Base-by-base conservation (phyloP, 64 coral and sea anemone genomes). In the Stichodactyla helianthus region DNA sequence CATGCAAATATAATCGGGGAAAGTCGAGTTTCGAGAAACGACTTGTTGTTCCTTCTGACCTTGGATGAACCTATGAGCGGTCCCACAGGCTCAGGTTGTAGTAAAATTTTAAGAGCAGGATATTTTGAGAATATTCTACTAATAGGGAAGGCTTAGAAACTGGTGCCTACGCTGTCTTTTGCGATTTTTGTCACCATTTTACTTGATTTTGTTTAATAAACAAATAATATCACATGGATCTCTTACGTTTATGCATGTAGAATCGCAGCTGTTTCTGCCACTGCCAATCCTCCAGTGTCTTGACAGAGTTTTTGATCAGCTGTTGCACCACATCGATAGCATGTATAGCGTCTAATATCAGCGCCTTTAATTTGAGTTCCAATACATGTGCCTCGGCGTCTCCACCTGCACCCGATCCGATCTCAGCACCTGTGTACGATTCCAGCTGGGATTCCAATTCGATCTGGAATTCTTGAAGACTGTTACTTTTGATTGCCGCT, bases 181-280 rank as follows among this genome's bases (percentile, higher is more conserved):
- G 35, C 4, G 35, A 44, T 44, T 44, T 44, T 44, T 1, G 35
- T 44, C 35, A 44, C 35, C 35, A 3, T 44, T 44, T 6, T 7
- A 65, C 14, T n/a, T 22, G 19, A 65, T 0, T 6, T 65, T 65
- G 18, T 19, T n/a, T n/a, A n/a, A 44, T 44, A 44, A 44, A 44
- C 35, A 1, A 44, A 44, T 44, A 44, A 44, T 44, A 44, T 44
- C 35, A 44, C 8, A 58, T 58, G 20, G 5, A 31, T 15, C 16
- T 7, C 78, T 62, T 92, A 95, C 93, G 82, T 88, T 99, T 99
- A 53, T 95, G 60, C 68, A 99, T 71, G 71, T 99, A 99, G 59
- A 95, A 99, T 86, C 97, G 70, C 3, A 99, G 91, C 77, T 99
- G 97, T 60, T 99, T 99, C 90, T 99, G 97, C 97, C 97, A 99